Base-by-base conservation (phyloP, 2,113 vertebrate genomes). In the Triplophysa rosa region DNA sequence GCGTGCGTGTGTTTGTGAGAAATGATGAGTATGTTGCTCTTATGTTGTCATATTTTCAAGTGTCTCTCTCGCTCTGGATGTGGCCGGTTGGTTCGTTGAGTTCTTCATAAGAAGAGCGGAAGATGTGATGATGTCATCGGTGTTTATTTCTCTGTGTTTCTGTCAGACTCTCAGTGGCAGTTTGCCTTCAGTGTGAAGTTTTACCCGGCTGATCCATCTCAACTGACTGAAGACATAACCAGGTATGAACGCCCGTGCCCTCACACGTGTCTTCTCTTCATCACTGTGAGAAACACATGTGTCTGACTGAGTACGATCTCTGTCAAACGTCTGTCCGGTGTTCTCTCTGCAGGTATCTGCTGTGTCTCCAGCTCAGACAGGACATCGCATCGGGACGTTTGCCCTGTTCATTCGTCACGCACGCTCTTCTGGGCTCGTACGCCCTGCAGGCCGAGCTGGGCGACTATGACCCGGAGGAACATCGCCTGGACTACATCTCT, bases 151-250 rank as follows among this genome's bases (percentile, higher is more conserved):
- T 56, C 14, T 82, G 11, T 71, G 5, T 29, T 8, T 61, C 7
- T 29, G 4, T 37, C 5, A 99, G 98, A 89, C 88, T 94, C 94
- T 89, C 96, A 96, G 66, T 99, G 97, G 97, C 90, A 95, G 84
- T 99, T 99, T 87, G 88, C 92, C n/a, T 99, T 99, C 89, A 95
- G 94, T 73, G 98, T 98, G 89, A 99, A 99, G 88, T 99, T 99
- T 91, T 99, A 99, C 89, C 98, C 97, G 78, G 96, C 96, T 3
- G 98, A 99, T 87, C 98, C 98, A 8, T 96, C 97, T 37, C 95
- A 96, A 71, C 79, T 99, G 86, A 95, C 93, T 52, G 98, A 99
- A 89, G 98, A 99, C 88, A 95, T 99, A 81, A 99, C 97, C 86
- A 97, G 98, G 97, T 98, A 95, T 24, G 19, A 63, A 19, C 49